Percentiles rank a stretch among this genome's conserved stretches.
phyloP scores from a whole-genome alignment of 1,140 invertebrate species.

The Bombus impatiens region DNA sequence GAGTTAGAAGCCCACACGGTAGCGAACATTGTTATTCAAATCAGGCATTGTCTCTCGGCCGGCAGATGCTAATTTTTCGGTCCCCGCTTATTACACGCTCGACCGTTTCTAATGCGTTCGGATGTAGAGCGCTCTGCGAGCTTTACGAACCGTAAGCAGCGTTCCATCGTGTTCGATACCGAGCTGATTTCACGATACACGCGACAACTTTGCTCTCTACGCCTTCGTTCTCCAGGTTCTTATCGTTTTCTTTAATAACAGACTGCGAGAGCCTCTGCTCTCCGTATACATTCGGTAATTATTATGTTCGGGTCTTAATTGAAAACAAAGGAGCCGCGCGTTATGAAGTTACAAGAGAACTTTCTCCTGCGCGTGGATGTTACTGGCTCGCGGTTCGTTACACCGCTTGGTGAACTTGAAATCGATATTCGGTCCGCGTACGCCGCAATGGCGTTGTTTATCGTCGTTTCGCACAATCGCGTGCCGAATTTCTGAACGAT shows the following conservation, averaged over 20 bases:
- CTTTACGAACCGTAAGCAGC: not conserved
- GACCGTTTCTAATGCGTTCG: slow-evolving; percentile 77
- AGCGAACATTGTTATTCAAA: slow-evolving; percentile 82
- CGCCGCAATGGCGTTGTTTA: slow-evolving; percentile 35
- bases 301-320: slow-evolving; percentile 45
- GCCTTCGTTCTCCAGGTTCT: slow-evolving; percentile 8
- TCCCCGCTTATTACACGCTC: slow-evolving; percentile 77
- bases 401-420: slow-evolving; percentile 21
- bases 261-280: slow-evolving; percentile 9
- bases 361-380: slow-evolving; percentile 48
- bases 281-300: slow-evolving; percentile 24
- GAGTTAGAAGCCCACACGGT: slow-evolving; percentile 81
- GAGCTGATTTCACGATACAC: not conserved
- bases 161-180: slow-evolving; percentile 27
- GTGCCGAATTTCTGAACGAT: slow-evolving; percentile 36
- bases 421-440: slow-evolving; percentile 39
- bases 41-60: slow-evolving; percentile 78
- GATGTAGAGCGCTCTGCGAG: slow-evolving; percentile 73
- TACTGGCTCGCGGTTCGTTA: not conserved
- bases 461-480: slow-evolving; percentile 17
- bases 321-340: slow-evolving; percentile 56
- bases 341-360: slow-evolving; percentile 29
- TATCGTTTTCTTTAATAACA: slow-evolving; percentile 37
- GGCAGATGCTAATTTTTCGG: slow-evolving; percentile 80
- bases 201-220: not conserved